Evolutionary conservation across 2,888 invertebrate genomes (phyloP).

Genomic region (Melanophora roralis): DNA sequence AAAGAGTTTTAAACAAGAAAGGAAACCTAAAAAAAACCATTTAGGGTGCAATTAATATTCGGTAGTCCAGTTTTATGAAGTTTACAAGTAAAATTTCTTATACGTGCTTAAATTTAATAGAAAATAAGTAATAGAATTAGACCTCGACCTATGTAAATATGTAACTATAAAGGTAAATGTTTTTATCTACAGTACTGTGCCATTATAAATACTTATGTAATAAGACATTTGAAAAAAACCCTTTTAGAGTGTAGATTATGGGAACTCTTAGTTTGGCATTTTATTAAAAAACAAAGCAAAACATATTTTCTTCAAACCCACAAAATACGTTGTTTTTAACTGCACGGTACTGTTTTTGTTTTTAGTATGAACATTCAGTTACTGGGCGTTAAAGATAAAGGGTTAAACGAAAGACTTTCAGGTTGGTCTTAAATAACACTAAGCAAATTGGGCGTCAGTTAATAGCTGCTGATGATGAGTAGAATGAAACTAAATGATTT

Average conservation of each 20-base stretch:
- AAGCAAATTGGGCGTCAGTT: background rate
- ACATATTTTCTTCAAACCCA: too few relatives aligned
- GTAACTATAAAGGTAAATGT: background rate
- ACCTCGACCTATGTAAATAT: slow-evolving; percentile 30
- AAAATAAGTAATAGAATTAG: background rate
- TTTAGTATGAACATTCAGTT: too few relatives aligned
- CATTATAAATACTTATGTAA: too few relatives aligned
- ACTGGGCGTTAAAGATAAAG: too few relatives aligned
- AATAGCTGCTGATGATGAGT: background rate
- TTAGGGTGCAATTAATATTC: slow-evolving; percentile 17
- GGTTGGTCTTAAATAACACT: background rate
- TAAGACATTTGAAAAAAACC: too few relatives aligned
- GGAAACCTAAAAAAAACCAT: slow-evolving; percentile 10
- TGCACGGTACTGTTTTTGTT: too few relatives aligned
- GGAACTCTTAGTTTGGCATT: too few relatives aligned
- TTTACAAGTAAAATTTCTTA: slow-evolving; percentile 1
- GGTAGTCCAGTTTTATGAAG: slow-evolving; percentile 41
- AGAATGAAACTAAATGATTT: too few relatives aligned
- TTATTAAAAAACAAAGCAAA: too few relatives aligned
- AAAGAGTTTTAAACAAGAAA: background rate
- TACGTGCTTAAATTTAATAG: background rate
- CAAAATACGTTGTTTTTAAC: too few relatives aligned
- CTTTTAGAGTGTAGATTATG: too few relatives aligned
- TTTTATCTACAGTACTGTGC: background rate
- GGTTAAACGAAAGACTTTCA: background rate